phyloP scores from a whole-genome alignment of 2,888 invertebrate genomes.

The Calameuta pallipes region DNA sequence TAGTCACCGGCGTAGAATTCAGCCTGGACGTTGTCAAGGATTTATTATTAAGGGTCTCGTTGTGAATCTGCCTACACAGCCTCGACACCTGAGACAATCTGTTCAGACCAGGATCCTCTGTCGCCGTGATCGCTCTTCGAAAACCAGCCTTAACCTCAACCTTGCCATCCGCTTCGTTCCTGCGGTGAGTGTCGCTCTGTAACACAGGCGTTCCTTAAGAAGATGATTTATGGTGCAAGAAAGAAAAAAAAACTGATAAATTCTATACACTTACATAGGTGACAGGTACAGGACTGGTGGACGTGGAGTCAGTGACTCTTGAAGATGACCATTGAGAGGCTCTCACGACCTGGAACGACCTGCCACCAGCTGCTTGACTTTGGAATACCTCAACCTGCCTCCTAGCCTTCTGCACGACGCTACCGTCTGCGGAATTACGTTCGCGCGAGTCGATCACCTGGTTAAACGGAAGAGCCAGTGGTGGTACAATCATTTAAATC shows the following conservation, averaged over 20 bases:
- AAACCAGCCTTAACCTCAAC: slow-evolving; percentile 21
- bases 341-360: slow-evolving; percentile 47
- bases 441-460: slow-evolving; percentile 71
- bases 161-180: slow-evolving; percentile 13
- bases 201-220: background rate
- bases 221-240: background rate
- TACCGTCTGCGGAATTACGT: slow-evolving; percentile 68
- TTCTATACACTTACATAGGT: slow-evolving; percentile 10
- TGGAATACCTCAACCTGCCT: slow-evolving; percentile 54
- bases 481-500: background rate
- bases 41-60: slow-evolving; percentile 61
- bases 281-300: slow-evolving; percentile 16
- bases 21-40: slow-evolving; percentile 29
- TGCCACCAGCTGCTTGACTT: slow-evolving; percentile 46
- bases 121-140: slow-evolving; percentile 25
- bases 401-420: slow-evolving; percentile 63
- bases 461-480: background rate
- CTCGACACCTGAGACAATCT: slow-evolving; percentile 65
- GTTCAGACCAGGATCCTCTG: slow-evolving; percentile 34
- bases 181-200: slow-evolving; percentile 17
- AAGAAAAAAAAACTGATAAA: background rate
- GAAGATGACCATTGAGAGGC: slow-evolving; percentile 55
- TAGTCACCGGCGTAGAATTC: slow-evolving; percentile 24
- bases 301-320: slow-evolving; percentile 41
- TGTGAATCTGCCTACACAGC: slow-evolving; percentile 67